A percentile compares a stretch with the other conserved stretches of the same genome.
phyloP scores from a whole-genome alignment of 2,113 vertebrate species.

The Lophochroa leadbeateri region DNA sequence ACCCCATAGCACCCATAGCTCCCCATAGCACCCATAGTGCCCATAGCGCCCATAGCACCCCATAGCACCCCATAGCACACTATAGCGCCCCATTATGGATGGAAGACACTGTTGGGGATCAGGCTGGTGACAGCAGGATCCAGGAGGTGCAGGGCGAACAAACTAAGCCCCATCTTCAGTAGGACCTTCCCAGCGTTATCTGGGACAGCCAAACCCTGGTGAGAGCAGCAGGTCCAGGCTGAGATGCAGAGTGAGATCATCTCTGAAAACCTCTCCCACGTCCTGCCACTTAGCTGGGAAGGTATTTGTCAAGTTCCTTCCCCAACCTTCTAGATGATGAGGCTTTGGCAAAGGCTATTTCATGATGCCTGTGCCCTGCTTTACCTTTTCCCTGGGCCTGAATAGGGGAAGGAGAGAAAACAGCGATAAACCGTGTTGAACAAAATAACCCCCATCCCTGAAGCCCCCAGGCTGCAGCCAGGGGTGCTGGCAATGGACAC shows the following conservation, averaged over 20 bases:
- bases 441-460: neutral
- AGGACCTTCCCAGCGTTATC: neutral
- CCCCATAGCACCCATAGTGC: no score
- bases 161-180: neutral
- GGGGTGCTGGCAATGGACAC: conserved; percentile 6
- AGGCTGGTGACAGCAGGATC: neutral
- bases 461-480: neutral
- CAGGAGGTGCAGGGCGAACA: rapidly evolving
- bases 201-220: neutral
- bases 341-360: conserved; percentile 10
- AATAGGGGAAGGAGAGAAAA: neutral
- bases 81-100: neutral
- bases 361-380: neutral
- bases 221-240: conserved; percentile 5
- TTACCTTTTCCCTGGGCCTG: neutral
- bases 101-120: neutral
- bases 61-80: no score
- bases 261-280: conserved; percentile 25
- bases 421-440: rapidly evolving
- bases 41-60: no score
- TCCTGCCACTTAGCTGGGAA: neutral
- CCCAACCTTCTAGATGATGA: neutral
- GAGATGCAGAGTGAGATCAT: conserved; percentile 33
- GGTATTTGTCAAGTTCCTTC: neutral
- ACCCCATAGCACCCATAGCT: no score